phyloP scores from a whole-genome alignment of 2,113 vertebrate species.

The Anolis sagrei region DNA sequence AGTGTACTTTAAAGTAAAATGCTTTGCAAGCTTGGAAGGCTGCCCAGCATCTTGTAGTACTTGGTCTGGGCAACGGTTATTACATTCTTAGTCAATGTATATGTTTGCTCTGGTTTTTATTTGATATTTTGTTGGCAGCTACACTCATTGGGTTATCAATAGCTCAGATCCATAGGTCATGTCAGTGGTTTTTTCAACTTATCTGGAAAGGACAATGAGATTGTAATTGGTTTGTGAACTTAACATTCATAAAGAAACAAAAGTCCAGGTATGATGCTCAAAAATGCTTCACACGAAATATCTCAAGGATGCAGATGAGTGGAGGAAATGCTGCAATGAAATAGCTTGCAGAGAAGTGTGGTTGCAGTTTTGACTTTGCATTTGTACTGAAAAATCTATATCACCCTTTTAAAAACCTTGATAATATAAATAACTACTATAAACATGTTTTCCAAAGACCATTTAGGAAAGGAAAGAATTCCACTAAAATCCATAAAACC shows the following conservation, averaged over 20 bases:
- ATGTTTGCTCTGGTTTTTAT: not conserved
- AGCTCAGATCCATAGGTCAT: not conserved
- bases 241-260: not conserved
- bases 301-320: not conserved
- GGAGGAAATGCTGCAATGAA: not conserved
- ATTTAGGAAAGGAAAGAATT: not conserved
- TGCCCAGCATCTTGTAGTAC: not conserved
- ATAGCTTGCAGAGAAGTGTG: not conserved
- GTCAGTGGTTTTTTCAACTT: not conserved
- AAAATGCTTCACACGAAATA: not conserved
- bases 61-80: not conserved
- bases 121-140: not conserved
- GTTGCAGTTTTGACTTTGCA: not conserved
- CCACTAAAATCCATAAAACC: not conserved
- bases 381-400: not conserved
- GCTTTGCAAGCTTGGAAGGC: not conserved
- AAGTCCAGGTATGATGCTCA: not conserved
- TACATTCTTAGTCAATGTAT: not conserved
- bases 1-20: slow-evolving; percentile 14
- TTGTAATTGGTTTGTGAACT: not conserved
- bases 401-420: not conserved
- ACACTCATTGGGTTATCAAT: not conserved
- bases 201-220: not conserved
- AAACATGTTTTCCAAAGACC: not conserved
- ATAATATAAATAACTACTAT: not conserved